These are phyloP conservation scores for Leuctra nigra DNA, from an alignment of 2,888 invertebrate species.

Conservation along the genomic window DNA sequence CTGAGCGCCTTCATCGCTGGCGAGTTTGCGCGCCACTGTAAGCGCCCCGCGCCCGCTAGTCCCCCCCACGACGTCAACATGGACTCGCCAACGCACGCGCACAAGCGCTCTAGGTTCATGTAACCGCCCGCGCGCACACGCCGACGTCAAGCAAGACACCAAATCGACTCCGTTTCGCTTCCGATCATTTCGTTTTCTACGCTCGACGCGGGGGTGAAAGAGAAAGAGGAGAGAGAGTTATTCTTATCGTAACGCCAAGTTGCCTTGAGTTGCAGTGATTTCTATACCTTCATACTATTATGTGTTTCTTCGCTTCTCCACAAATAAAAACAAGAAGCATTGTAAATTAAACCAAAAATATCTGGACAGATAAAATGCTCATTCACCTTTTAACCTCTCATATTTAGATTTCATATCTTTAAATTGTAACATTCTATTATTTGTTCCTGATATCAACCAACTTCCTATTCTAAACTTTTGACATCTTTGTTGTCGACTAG, in stretches of 20 bases:
- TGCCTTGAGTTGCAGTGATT: slow-evolving; percentile 12
- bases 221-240: too few relatives aligned
- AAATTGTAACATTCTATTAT: too few relatives aligned
- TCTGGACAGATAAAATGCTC: too few relatives aligned
- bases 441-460: too few relatives aligned
- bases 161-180: neutral
- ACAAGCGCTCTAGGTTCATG: slow-evolving; percentile 66
- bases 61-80: slow-evolving; percentile 62
- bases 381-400: too few relatives aligned
- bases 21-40: slow-evolving; percentile 67
- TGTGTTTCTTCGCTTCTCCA: too few relatives aligned
- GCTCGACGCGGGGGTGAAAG: neutral
- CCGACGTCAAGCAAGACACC: neutral
- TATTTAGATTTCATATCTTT: too few relatives aligned
- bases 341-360: too few relatives aligned
- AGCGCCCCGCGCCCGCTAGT: slow-evolving; percentile 52
- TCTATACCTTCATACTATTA: too few relatives aligned
- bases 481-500: too few relatives aligned
- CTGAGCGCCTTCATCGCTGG: slow-evolving; percentile 65
- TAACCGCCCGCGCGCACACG: slow-evolving; percentile 37
- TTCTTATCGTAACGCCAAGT: neutral
- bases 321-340: too few relatives aligned
- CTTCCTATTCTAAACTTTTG: too few relatives aligned
- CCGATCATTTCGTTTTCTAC: neutral
- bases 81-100: slow-evolving; percentile 66